Percentiles rank a stretch among this genome's conserved stretches.
These are phyloP conservation scores for Hylia prasina DNA, from an alignment of 2,113 vertebrate species.

Conservation along the genomic window DNA sequence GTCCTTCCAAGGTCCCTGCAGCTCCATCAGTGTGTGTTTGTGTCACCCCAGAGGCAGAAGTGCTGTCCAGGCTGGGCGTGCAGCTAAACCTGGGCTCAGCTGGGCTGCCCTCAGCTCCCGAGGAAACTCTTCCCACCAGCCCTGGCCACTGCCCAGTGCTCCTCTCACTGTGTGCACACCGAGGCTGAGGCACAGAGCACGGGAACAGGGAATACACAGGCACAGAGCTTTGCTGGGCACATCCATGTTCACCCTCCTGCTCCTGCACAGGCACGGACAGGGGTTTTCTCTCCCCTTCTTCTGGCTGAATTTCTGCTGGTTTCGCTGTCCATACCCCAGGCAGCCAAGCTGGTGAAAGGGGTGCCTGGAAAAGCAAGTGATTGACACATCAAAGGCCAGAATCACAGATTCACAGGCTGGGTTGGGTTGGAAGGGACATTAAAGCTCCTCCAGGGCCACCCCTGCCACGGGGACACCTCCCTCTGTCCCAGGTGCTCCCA, in stretches of 20 bases:
- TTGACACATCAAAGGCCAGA: background rate
- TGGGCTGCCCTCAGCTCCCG: background rate
- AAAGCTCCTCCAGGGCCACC: background rate
- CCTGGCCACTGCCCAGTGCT: background rate
- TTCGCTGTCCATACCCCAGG: background rate
- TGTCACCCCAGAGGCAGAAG: background rate
- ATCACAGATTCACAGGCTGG: background rate
- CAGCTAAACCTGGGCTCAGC: background rate
- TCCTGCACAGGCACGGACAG: background rate
- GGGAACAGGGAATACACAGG: background rate
- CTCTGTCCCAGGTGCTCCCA: background rate
- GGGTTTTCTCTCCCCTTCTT: background rate
- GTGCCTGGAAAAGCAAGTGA: background rate
- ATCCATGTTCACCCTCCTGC: background rate
- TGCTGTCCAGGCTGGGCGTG: background rate
- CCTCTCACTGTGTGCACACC: accelerated
- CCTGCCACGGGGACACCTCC: background rate
- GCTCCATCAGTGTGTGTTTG: background rate
- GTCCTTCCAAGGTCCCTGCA: background rate
- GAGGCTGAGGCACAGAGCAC: no score
- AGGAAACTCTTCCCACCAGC: accelerated
- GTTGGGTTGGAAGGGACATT: background rate
- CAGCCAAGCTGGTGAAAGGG: background rate
- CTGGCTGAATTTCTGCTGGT: background rate
- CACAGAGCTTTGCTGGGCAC: background rate